Conservation (phyloP, 2,797 vertebrate species). For the Bovichtus diacanthus region DNA sequence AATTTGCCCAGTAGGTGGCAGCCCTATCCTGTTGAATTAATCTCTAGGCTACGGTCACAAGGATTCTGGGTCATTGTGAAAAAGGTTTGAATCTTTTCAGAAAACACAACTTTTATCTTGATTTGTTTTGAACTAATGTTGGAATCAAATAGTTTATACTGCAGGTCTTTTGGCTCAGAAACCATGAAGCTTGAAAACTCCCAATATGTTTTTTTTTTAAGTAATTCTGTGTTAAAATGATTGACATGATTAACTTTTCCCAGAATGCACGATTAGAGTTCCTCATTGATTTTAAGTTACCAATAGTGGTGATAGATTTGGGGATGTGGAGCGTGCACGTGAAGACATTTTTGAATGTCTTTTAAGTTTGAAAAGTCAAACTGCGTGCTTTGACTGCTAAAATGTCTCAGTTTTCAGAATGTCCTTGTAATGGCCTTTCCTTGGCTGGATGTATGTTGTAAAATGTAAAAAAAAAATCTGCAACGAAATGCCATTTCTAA, state of each 20-base stretch:
- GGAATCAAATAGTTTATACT: not conserved
- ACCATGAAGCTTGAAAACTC: not conserved
- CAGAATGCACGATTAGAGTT: not conserved
- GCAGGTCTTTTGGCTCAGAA: not conserved
- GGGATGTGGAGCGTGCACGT: not conserved
- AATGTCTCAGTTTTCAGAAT: constrained; percentile 13
- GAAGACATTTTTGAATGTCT: not conserved
- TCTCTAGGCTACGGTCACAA: not conserved
- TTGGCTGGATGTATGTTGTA: constrained; percentile 2
- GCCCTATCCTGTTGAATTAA: not conserved
- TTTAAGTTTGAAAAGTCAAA: not conserved
- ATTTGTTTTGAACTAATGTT: not conserved
- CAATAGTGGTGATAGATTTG: not conserved
- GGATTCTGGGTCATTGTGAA: not conserved
- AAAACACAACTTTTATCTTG: not conserved
- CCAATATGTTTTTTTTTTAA: not conserved
- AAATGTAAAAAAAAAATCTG: not conserved
- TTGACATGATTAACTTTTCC: not conserved
- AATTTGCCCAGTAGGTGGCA: constrained; percentile 43
- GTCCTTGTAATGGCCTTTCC: constrained; percentile 3
- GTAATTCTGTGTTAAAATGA: not conserved
- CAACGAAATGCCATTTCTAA: constrained; percentile 1
- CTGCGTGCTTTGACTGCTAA: not conserved
- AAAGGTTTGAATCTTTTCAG: not conserved
- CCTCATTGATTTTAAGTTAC: not conserved